Percentiles rank a stretch among this genome's conserved stretches.
Evolutionary conservation across 64 coral and sea anemone species (phyloP).

Genomic region (Orbicella faveolata): DNA sequence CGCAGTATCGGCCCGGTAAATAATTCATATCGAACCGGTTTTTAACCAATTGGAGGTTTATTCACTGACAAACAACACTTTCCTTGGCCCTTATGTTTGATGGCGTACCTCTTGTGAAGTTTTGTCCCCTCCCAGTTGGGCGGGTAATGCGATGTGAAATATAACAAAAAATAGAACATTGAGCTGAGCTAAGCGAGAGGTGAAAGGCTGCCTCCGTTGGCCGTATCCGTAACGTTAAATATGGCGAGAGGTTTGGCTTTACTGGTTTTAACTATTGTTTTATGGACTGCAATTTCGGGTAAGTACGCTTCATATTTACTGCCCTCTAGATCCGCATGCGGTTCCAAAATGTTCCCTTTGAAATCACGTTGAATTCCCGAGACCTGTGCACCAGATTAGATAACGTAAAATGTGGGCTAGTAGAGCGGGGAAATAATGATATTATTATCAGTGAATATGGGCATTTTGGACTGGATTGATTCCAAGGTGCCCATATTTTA

Average conservation of each 20-base stretch:
- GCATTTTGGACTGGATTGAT: too few relatives aligned
- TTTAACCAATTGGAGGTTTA: conserved; percentile 19
- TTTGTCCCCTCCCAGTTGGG: conserved; percentile 1
- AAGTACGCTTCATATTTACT: neutral
- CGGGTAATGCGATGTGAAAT: neutral
- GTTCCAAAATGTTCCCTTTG: neutral
- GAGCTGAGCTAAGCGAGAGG: neutral
- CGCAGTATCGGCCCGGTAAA: neutral
- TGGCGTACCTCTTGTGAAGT: neutral
- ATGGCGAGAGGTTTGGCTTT: neutral
- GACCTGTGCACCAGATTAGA: neutral
- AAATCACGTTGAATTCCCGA: neutral
- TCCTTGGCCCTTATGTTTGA: neutral
- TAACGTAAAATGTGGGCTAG: too few relatives aligned
- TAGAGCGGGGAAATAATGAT: too few relatives aligned
- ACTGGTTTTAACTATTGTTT: neutral
- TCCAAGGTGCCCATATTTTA: too few relatives aligned
- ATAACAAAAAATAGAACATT: neutral
- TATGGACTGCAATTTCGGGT: conserved; percentile 8
- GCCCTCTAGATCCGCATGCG: neutral
- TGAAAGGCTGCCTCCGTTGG: neutral
- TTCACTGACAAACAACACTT: conserved; percentile 3
- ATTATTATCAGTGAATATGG: too few relatives aligned
- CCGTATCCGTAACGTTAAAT: neutral
- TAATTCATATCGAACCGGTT: conserved; percentile 1